Evolutionary conservation across 2,113 vertebrate genomes (phyloP).

Genomic region (Charina bottae): DNA sequence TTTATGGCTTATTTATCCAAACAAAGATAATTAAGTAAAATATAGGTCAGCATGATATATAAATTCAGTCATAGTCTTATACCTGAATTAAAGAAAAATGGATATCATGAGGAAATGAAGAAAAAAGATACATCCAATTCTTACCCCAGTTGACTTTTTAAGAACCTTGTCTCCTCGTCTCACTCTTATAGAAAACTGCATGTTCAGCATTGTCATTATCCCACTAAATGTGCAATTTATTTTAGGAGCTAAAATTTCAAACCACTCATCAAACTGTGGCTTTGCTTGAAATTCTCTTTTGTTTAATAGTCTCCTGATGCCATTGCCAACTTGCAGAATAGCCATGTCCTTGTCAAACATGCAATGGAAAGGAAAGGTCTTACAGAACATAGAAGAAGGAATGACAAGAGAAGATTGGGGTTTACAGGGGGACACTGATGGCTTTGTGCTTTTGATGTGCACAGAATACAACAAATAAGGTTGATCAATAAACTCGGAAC

Average conservation of each 20-base stretch:
- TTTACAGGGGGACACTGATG: conserved; percentile 86
- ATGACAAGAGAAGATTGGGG: conserved; percentile 90
- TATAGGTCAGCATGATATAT: background rate
- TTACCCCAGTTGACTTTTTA: conserved; percentile 87
- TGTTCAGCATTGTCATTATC: conserved; percentile 95
- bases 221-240: conserved; percentile 90
- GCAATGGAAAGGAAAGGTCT: conserved; percentile 96
- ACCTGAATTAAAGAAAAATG: background rate
- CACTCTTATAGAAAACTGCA: conserved; percentile 91
- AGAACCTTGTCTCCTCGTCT: conserved; percentile 79
- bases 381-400: conserved; percentile 89
- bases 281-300: conserved; percentile 86
- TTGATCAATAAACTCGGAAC: conserved; percentile 86
- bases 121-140: conserved; percentile 41
- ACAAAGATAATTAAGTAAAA: background rate
- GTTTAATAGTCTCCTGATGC: conserved; percentile 86
- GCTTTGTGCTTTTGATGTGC: conserved; percentile 82
- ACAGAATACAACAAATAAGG: conserved; percentile 90
- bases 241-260: conserved; percentile 88
- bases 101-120: background rate
- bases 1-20: background rate
- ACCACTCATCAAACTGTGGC: conserved; percentile 87
- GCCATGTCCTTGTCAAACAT: conserved; percentile 93
- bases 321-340: conserved; percentile 91
- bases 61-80: background rate